phyloP scores from a whole-genome alignment of 2,113 vertebrate genomes.

The Atractosteus spatula region DNA sequence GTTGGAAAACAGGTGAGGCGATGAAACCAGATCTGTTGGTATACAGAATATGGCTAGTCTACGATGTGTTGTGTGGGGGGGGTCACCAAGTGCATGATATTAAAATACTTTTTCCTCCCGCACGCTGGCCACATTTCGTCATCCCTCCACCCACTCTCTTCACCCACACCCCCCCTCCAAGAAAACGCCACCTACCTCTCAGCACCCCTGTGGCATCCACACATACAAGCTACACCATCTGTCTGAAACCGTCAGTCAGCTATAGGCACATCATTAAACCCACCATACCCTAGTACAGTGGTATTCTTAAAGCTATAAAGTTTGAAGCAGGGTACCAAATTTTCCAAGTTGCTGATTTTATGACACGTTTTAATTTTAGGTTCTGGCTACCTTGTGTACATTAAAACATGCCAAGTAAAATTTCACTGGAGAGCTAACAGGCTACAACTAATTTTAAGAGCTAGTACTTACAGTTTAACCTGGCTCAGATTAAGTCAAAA shows the following conservation, averaged over 20 bases:
- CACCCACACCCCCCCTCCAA: neutral
- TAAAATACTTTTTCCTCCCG: neutral
- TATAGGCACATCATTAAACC: neutral
- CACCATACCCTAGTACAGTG: neutral
- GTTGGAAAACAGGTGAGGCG: neutral
- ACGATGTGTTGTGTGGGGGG: neutral
- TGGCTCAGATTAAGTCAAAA: constrained; percentile 2
- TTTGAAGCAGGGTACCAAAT: neutral
- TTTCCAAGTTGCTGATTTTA: neutral
- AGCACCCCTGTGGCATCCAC: neutral
- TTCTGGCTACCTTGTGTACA: neutral
- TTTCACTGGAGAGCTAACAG: neutral
- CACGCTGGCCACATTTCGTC: neutral
- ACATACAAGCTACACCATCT: neutral
- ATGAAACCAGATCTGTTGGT: neutral
- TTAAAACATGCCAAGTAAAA: constrained; percentile 1
- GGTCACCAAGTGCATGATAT: constrained; percentile 5
- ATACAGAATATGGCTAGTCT: neutral
- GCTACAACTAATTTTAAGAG: constrained; percentile 1
- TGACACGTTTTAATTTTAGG: neutral
- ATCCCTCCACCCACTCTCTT: too few relatives aligned
- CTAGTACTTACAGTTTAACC: neutral
- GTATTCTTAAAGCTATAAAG: neutral
- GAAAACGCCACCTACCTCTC: neutral
- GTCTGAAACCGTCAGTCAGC: constrained; percentile 3